A percentile compares a stretch with the other conserved stretches of the same genome.
Conservation (phyloP, 2,888 invertebrate species). For the Embidobia sp. region DNA sequence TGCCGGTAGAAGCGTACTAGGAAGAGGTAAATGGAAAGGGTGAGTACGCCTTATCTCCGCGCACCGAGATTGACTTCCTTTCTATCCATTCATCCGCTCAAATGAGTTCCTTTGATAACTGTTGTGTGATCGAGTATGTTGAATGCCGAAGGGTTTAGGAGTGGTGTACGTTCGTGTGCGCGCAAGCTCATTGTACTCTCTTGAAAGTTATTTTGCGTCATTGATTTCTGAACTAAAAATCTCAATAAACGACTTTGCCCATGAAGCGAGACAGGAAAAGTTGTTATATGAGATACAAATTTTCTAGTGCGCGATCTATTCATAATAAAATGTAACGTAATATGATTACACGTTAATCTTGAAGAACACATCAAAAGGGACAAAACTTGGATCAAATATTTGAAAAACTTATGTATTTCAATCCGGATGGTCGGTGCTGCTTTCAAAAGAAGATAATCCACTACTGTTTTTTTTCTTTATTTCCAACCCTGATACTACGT, state of each 20-base stretch:
- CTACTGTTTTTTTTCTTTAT: no score
- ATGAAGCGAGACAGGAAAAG: constrained; percentile 57
- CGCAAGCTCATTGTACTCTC: constrained; percentile 66
- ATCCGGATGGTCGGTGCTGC: no score
- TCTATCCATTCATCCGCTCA: constrained; percentile 80
- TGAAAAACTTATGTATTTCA: no score
- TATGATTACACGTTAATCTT: constrained; percentile 19
- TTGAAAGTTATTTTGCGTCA: constrained; percentile 65
- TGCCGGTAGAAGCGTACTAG: constrained; percentile 58
- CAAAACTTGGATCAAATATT: constrained; percentile 3
- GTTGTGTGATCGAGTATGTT: constrained; percentile 81
- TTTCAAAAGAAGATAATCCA: no score
- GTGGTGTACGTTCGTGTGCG: constrained; percentile 66
- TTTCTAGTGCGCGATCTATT: constrained; percentile 30
- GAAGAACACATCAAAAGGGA: constrained; percentile 15
- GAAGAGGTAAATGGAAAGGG: constrained; percentile 70
- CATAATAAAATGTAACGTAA: constrained; percentile 35
- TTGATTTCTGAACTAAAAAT: constrained; percentile 64
- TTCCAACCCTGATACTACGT: no score
- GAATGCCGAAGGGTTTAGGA: constrained; percentile 80
- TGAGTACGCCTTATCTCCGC: constrained; percentile 79
- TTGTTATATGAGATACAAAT: constrained; percentile 54
- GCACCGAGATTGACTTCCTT: constrained; percentile 81
- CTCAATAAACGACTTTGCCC: constrained; percentile 59
- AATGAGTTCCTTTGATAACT: constrained; percentile 82